phyloP scores from a whole-genome alignment of 2,888 invertebrate genomes.

The Petrolisthes manimaculis region DNA sequence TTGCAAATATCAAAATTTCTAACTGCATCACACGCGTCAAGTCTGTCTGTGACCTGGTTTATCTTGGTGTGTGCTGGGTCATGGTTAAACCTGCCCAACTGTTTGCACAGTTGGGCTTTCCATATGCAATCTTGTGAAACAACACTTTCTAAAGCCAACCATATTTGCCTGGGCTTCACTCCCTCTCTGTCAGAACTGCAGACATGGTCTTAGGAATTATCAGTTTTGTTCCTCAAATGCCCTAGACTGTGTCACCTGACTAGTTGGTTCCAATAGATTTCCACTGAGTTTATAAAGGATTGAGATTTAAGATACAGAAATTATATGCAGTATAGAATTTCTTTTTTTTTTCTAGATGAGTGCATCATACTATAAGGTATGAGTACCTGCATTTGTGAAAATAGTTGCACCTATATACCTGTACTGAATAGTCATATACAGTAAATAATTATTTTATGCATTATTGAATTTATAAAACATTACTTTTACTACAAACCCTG shows the following conservation, averaged over 20 bases:
- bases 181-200: constrained; percentile 36
- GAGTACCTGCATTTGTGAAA: too few species aligned
- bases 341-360: neutral
- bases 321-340: neutral
- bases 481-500: neutral
- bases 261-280: neutral
- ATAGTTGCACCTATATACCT: neutral
- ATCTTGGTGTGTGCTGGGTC: constrained; percentile 61
- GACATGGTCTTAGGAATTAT: neutral
- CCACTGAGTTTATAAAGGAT: neutral
- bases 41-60: constrained; percentile 60
- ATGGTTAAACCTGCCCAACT: constrained; percentile 49
- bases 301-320: neutral
- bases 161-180: constrained; percentile 51
- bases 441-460: constrained; percentile 8
- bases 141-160: constrained; percentile 48
- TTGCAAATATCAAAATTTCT: constrained; percentile 30
- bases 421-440: neutral
- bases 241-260: neutral
- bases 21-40: constrained; percentile 34
- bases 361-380: too few species aligned
- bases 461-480: neutral
- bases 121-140: constrained; percentile 57
- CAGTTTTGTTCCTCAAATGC: neutral
- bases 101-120: constrained; percentile 48